Base-by-base conservation (phyloP, 2,797 vertebrate genomes). In the Onychomys leucogaster region DNA sequence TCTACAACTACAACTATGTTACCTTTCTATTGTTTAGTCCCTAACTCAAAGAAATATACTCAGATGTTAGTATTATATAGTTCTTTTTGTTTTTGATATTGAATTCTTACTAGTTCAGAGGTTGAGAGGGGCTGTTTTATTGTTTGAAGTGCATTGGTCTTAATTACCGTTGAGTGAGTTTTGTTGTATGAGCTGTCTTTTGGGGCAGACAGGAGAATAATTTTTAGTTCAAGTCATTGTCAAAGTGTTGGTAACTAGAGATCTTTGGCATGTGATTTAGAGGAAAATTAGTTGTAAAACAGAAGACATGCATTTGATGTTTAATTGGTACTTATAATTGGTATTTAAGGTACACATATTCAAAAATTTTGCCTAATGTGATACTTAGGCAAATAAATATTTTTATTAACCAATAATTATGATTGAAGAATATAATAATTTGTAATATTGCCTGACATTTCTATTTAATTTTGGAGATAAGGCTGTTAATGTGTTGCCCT, bases 241-340 rank as follows among this genome's bases (percentile, higher is more conserved):
- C 98, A 98, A 98, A 98, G 96, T 96, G 93, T 87, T 97, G 95
- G 41, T 52, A 95, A 98, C 98, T 98, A 98, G 98, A 49, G 84
- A 65, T 95, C 49, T 91, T 93, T 76, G 80, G n/a, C 65, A 73
- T 76, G 52, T 71, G 77, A 85, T 69, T 90, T 46, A 93, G 88
- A 89, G 59, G 59, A 83, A 91, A 65, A 81, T 86, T 49, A 57
- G 61, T 65, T 90, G 4, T 0, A 89, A 93, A 95, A 93, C 52
- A 32, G 78, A 97, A 94, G 52, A 9, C 91, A 93, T 95, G 7
- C 34, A 84, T 65, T 91, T 90, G 73, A 97, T 82, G 2, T 83
- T 90, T 86, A 95, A 77, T 55, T 96, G 52, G 69, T 85, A 32
- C 25, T 77, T 87, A 89, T 86, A 95, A 77, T 55, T 96, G 52